Percentiles rank a stretch among this genome's conserved stretches.
These are phyloP conservation scores for Scalopus aquaticus DNA, from an alignment of 2,113 vertebrate genomes.

Conservation along the genomic window DNA sequence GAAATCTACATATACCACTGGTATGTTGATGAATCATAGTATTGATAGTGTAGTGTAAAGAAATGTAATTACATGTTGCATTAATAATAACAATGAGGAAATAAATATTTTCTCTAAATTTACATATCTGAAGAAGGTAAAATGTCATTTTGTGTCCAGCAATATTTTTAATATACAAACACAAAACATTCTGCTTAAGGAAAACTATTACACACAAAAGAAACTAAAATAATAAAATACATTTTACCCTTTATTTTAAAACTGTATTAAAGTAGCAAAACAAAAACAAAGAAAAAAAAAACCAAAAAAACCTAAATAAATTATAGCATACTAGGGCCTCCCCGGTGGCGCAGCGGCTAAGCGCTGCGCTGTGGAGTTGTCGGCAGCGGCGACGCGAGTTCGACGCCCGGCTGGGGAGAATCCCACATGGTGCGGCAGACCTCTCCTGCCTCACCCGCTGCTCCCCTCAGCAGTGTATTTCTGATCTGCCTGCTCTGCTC, in stretches of 20 bases:
- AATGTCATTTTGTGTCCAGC: background rate
- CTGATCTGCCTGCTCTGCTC: no score
- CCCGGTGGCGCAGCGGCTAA: no score
- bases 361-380: no score
- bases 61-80: background rate
- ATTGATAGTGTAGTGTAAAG: background rate
- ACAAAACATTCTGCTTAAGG: background rate
- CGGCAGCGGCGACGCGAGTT: no score
- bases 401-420: no score
- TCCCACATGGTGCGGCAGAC: no score
- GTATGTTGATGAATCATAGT: background rate
- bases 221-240: constrained; percentile 20
- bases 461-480: no score
- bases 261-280: background rate
- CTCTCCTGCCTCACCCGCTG: no score
- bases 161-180: background rate
- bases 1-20: background rate
- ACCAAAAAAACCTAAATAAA: background rate
- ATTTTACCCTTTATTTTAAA: background rate
- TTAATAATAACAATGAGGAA: background rate
- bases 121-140: background rate
- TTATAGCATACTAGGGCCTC: background rate
- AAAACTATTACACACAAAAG: background rate
- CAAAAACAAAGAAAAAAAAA: background rate
- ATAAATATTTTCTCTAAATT: background rate